Base-by-base conservation (phyloP, 2,888 invertebrate species). In the Drosophila greeni region DNA sequence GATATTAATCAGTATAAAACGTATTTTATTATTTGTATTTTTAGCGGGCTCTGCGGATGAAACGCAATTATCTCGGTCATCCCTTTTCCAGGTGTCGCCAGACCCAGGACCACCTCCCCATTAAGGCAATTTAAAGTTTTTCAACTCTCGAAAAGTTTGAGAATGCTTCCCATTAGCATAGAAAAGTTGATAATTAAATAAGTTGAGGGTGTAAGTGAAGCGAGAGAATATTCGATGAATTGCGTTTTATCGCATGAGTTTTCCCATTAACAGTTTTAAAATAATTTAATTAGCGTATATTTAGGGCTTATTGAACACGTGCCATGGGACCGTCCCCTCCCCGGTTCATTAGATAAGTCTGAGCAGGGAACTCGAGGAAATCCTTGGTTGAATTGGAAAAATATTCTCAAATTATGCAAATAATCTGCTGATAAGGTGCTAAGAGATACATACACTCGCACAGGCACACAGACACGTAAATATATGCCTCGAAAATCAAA, bases 401-500 rank as follows among this genome's bases (percentile, higher is more conserved):
- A 62, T 65, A 42, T 52, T 66, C 42, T 31, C 49, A 71, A 67
- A 53, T 72, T 55, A 72, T 66, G 74, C 65, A 72, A 82, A 77
- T 82, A 66, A 68, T 66, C 49, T 31, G 61, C 51, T 75, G 74
- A 83, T 81, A 72, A 81, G 66, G 75, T 74, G 80, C 71, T 68
- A 76, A 73, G 56, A 54, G 47, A 73, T 59, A 67, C 29, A 33
- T 14, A 39, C 45, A 36, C 45, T 26, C 45, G 52, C 43, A 52
- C 23, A 16, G 16, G 23, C 45, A 55, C 47, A 60, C 29, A 20
- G n/a, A 23, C 11, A 37, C 24, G 34, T 33, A 26, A 42, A 24
- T 26, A 14, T n/a, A 42, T 18, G 16, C 34, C 18, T 4, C 36
- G 48, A 43, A 67, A 67, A 66, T 68, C 69, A 69, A 75, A 36